phyloP scores from a whole-genome alignment of 2,113 vertebrate genomes.

The Progne subis region DNA sequence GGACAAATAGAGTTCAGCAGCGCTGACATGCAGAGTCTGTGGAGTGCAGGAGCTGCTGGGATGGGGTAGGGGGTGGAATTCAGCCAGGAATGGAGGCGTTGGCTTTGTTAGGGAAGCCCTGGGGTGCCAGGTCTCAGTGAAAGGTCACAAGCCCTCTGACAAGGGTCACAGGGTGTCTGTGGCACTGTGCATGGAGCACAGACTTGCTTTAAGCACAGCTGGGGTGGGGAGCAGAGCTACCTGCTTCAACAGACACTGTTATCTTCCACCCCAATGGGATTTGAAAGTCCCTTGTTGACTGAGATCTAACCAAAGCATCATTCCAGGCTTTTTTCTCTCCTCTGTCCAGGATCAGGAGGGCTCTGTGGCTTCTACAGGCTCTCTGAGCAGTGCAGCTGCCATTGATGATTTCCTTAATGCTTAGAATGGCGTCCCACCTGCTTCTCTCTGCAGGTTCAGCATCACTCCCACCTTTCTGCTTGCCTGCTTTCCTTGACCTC shows the following conservation, averaged over 20 bases:
- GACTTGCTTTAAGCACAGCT: neutral
- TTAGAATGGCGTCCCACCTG: neutral
- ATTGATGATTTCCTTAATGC: neutral
- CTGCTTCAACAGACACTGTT: neutral
- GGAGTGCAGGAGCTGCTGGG: neutral
- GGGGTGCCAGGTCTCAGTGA: neutral
- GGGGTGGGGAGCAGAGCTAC: neutral
- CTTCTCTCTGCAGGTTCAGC: neutral
- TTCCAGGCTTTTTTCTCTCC: neutral
- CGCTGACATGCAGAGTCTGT: rapidly evolving
- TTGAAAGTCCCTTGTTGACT: neutral
- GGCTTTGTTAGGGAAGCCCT: neutral
- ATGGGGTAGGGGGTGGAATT: neutral
- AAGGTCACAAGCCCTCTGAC: neutral
- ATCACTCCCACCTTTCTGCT: neutral
- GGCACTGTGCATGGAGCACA: neutral
- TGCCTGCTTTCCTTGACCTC: neutral
- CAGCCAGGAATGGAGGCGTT: neutral
- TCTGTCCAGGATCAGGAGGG: neutral
- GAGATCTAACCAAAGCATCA: neutral
- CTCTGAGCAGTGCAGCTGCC: neutral
- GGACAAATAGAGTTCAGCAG: neutral
- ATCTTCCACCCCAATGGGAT: neutral
- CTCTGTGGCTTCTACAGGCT: neutral
- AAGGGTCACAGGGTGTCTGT: neutral